Evolutionary conservation across 1,140 invertebrate species (phyloP).

Genomic region (Trichonephila clavata): DNA sequence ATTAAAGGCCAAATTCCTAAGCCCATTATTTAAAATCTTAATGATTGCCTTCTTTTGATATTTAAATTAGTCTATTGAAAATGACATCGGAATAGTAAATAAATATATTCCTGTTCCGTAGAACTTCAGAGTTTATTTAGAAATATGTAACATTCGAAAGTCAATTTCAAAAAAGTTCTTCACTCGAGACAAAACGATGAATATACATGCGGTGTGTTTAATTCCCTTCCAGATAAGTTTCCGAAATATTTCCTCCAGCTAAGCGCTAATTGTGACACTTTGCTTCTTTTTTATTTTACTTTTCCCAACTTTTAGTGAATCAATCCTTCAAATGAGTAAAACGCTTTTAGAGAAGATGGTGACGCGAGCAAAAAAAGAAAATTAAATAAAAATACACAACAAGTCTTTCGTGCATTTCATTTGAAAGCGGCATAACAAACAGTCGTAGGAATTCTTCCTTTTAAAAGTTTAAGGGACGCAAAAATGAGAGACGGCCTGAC

Average conservation of each 20-base stretch:
- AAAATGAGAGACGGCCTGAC: slow-evolving; percentile 22
- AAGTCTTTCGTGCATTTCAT: slow-evolving; percentile 52
- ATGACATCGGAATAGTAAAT: too few species aligned
- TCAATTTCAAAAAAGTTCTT: too few species aligned
- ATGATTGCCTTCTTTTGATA: too few species aligned
- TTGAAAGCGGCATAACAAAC: slow-evolving; percentile 52
- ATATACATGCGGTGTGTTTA: neutral
- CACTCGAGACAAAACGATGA: too few species aligned
- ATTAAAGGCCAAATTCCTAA: too few species aligned
- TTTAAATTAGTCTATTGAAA: too few species aligned
- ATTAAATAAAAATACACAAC: neutral
- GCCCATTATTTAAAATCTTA: too few species aligned
- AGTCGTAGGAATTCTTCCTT: slow-evolving; percentile 38
- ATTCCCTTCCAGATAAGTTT: neutral
- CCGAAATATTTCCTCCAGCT: neutral
- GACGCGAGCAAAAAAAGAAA: neutral
- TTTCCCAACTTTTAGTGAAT: neutral
- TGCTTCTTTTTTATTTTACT: neutral
- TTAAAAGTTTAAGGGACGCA: slow-evolving; percentile 58
- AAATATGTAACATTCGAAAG: too few species aligned
- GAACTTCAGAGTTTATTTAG: too few species aligned
- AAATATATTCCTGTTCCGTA: too few species aligned
- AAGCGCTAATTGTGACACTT: slow-evolving; percentile 5
- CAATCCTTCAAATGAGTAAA: neutral
- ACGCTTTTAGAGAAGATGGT: neutral